These are phyloP conservation scores for Phrixothrix hirtus DNA, from an alignment of 2,888 invertebrate species.

Conservation along the genomic window DNA sequence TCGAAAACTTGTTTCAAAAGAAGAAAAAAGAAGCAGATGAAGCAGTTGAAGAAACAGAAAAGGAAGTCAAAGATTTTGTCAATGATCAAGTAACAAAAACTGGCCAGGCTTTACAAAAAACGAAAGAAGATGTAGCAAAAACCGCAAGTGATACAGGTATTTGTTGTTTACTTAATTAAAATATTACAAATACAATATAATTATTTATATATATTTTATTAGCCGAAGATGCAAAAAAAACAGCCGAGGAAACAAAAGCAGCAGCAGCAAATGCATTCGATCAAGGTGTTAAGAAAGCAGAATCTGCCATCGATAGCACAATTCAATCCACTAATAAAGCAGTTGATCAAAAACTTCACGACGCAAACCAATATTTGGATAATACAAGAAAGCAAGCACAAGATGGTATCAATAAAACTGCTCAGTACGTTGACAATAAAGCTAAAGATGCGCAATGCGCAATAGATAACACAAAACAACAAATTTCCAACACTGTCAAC, in stretches of 20 bases:
- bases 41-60: constrained; percentile 65
- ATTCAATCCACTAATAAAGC: constrained; percentile 36
- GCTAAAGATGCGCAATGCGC: constrained; percentile 1
- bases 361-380: constrained; percentile 25
- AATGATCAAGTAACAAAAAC: constrained; percentile 68
- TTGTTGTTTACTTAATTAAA: constrained; percentile 1
- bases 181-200: no score
- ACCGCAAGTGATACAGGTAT: constrained; percentile 60
- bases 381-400: constrained; percentile 24
- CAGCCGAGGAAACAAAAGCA: constrained; percentile 55
- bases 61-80: constrained; percentile 64
- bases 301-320: constrained; percentile 51
- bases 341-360: constrained; percentile 33
- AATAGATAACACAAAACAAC: constrained; percentile 51
- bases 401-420: constrained; percentile 9
- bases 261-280: constrained; percentile 49
- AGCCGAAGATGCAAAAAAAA: constrained; percentile 10
- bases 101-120: constrained; percentile 63
- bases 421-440: constrained; percentile 8
- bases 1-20: constrained; percentile 69
- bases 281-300: constrained; percentile 47
- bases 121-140: constrained; percentile 60
- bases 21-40: constrained; percentile 74
- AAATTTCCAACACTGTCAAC: background rate
- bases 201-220: no score